Evolutionary conservation across 2,113 vertebrate species (phyloP), one percentile per base, ranked within the genome.

Genomic region (Kobus ellipsiprymnus): DNA sequence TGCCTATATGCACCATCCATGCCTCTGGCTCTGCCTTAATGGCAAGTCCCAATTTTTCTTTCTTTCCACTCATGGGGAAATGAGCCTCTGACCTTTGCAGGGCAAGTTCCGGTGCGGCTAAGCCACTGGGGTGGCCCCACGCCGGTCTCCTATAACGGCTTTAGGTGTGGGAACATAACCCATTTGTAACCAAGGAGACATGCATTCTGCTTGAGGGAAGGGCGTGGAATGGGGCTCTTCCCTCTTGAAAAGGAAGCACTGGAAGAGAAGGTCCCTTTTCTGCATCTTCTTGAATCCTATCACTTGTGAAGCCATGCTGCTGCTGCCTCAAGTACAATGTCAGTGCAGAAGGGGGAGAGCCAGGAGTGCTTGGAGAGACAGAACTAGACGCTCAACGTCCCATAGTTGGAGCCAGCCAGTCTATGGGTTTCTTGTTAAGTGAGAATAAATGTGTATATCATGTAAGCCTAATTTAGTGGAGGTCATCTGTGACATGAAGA

Each of bases 361-460:
- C 71, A 21, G 57, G 48, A n/a, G 5, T 33, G 54, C 44, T n/a
- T 4, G 57, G 44, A 9, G 36, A 36, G 33, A 67, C 33, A 87
- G 23, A 94, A 19, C 44, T 23, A 46, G 48, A 84, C 23, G 19
- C 13, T 21, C 60, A 59, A 3, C 0, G 2, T 19, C 8, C 50
- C 48, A 30, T 1, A 2, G 6, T 40, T 59, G 8, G 7, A 2
- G 7, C 1, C 46, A 64, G 30, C 29, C 11, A 6, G 15, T 71
- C 33, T 91, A 62, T 78, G 60, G 54, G 55, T n/a, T 90, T 59
- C 95, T 71, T 80, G 13, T 12, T 60, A 89, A 40, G 17, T 83
- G 82, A 90, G 7, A 7, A 84, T n/a, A 90, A 40, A 62, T 52
- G 8, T 83, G 52, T 44, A 71, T 54, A 10, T 92, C 81, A 40